Evolutionary conservation across 1,140 invertebrate genomes (phyloP).

Genomic region (Acromyrmex echinatior): DNA sequence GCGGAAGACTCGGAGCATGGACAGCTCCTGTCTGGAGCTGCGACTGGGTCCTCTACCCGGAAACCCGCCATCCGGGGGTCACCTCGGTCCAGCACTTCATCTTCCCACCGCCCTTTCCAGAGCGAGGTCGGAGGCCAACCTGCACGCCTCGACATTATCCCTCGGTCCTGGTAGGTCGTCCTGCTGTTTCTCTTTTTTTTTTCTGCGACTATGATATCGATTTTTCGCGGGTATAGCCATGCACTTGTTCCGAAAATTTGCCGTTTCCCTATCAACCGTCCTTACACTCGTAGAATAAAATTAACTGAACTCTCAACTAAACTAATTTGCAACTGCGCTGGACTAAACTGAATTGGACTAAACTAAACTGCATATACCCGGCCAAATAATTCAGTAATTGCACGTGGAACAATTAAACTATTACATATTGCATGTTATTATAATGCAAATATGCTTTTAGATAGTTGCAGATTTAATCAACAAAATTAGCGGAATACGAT

Average conservation of each 20-base stretch:
- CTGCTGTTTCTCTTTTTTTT: background rate
- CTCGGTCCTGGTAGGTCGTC: slow-evolving; percentile 86
- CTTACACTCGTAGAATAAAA: background rate
- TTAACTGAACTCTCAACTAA: slow-evolving; percentile 4
- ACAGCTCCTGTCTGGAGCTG: slow-evolving; percentile 94
- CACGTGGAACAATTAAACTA: background rate
- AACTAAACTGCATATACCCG: background rate
- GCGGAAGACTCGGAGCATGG: slow-evolving; percentile 95
- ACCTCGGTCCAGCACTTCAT: slow-evolving; percentile 76
- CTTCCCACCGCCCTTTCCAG: slow-evolving; percentile 88
- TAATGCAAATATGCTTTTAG: background rate
- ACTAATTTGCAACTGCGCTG: slow-evolving; percentile 13
- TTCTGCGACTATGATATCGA: slow-evolving; percentile 42
- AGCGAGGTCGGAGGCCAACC: slow-evolving; percentile 95
- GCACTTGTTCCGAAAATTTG: background rate
- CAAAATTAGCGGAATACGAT: background rate
- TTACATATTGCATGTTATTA: slow-evolving; percentile 10
- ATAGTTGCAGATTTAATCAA: background rate
- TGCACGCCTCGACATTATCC: slow-evolving; percentile 90
- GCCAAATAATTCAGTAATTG: slow-evolving; percentile 40
- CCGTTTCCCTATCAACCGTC: background rate
- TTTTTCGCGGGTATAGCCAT: slow-evolving; percentile 8
- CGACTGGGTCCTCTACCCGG: slow-evolving; percentile 85
- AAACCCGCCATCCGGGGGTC: slow-evolving; percentile 70
- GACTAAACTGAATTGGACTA: background rate